A percentile compares a stretch with the other conserved stretches of the same genome.
Conservation (phyloP, 2,888 invertebrate species). For the Biston stratarius region DNA sequence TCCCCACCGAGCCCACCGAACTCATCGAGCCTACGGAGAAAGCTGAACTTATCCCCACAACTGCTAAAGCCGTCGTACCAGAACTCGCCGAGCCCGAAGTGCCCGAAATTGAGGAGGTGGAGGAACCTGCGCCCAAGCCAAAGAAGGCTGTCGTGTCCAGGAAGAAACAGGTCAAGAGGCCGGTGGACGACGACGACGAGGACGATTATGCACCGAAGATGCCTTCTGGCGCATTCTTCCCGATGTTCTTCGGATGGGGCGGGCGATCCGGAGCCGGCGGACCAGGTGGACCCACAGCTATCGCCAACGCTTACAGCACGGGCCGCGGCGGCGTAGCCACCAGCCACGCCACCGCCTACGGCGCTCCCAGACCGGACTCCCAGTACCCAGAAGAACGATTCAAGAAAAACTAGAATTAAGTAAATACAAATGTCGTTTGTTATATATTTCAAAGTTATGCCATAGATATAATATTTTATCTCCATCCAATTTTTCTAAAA, state of each 20-base stretch:
- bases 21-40: conserved; percentile 71
- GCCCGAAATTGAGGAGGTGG: conserved; percentile 72
- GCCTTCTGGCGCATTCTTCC: conserved; percentile 88
- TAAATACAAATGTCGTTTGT: conserved; percentile 45
- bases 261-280: conserved; percentile 66
- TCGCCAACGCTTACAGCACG: conserved; percentile 91
- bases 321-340: conserved; percentile 90
- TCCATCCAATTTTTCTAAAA: conserved; percentile 22
- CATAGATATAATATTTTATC: conserved; percentile 24
- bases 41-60: conserved; percentile 64
- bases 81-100: conserved; percentile 72
- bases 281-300: conserved; percentile 88
- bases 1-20: conserved; percentile 63
- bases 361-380: conserved; percentile 83
- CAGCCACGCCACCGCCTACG: conserved; percentile 91
- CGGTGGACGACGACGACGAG: conserved; percentile 81
- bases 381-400: conserved; percentile 57
- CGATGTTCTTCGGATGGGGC: conserved; percentile 87
- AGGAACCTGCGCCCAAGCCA: conserved; percentile 63
- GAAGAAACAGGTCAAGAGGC: conserved; percentile 74
- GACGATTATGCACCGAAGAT: conserved; percentile 78
- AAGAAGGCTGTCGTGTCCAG: conserved; percentile 68
- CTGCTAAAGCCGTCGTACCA: conserved; percentile 62
- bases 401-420: conserved; percentile 49
- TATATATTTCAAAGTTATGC: conserved; percentile 30